These are phyloP conservation scores for Capromys pilorides DNA, from an alignment of 2,797 vertebrate species.

Conservation along the genomic window DNA sequence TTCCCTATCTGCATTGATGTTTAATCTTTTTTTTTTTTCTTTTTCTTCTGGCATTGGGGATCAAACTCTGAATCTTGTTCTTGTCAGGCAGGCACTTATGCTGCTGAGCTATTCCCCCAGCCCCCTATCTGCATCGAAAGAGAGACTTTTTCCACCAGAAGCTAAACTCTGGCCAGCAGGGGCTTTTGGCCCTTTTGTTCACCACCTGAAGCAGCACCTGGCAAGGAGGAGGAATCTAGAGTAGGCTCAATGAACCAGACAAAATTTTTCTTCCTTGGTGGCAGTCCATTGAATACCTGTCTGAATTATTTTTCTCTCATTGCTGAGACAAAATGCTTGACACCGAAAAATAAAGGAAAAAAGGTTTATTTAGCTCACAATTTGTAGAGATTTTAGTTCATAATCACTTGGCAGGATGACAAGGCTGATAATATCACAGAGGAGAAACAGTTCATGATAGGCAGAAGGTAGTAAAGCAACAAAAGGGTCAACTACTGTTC, in stretches of 20 bases:
- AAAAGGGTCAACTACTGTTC: not conserved
- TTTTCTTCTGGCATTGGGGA: too few relatives aligned
- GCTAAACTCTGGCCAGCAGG: not conserved
- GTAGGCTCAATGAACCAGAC: not conserved
- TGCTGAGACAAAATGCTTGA: not conserved
- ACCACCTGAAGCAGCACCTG: not conserved
- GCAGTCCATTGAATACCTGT: rapidly evolving
- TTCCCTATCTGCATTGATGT: not conserved
- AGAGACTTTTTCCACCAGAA: not conserved
- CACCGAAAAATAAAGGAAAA: not conserved
- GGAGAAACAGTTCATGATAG: not conserved
- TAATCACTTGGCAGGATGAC: not conserved
- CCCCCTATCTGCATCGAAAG: not conserved
- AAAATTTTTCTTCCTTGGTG: not conserved
- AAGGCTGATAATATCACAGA: not conserved
- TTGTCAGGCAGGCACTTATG: too few relatives aligned
- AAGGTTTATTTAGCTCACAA: not conserved
- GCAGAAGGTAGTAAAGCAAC: not conserved
- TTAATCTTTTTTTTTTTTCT: too few relatives aligned
- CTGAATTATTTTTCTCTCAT: not conserved
- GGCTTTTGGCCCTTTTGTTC: not conserved
- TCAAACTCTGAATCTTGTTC: too few relatives aligned
- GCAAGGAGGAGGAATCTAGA: not conserved
- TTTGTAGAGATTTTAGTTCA: not conserved
- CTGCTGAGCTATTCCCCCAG: too few relatives aligned